Base-by-base conservation (phyloP, 2,113 vertebrate species). In the Oreochromis niloticus region DNA sequence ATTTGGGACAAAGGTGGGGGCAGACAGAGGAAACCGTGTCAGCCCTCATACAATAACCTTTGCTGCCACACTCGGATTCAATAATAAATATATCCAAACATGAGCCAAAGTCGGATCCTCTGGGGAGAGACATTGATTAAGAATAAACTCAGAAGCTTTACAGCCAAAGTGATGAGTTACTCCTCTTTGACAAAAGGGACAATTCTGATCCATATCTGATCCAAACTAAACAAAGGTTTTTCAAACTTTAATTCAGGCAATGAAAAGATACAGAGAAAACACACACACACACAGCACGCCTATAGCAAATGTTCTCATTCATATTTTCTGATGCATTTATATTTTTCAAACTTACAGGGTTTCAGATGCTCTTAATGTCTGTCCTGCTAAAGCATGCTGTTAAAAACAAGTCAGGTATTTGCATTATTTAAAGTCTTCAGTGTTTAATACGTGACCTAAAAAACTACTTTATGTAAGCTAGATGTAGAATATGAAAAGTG, bases 1-100 rank as follows among this genome's bases (percentile, higher is more conserved):
- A 94, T 95, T 95, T 87, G 91, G 89, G 85, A 89, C 87, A 88
- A 93, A 93, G 90, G 92, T 91, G 92, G 90, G 90, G 91, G 82
- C 84, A 88, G 92, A 84, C 80, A 88, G 89, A 92, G 93, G 93
- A 94, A 95, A 90, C 90, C 87, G 89, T 93, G 92, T 96, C 93
- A 92, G 73, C 88, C 85, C 78, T 87, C 87, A 91, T 56, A 91
- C 89, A 87, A 89, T 87, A 91, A 91, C 86, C 83, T 86, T 57
- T 34, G 41, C 82, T 22, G 39, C 43, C 34, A 73, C 39, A 30
- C 16, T 81, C 13, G 16, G 2, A 41, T 82, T 89, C 43, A 88
- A 78, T 46, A 78, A 75, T 85, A 85, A 90, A 85, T 85, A 81
- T 32, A 57, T 66, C 55, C 17, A 24, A 41, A 54, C 43, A 81